Evolutionary conservation across 1,140 invertebrate species (phyloP).

Genomic region (Dendroctonus valens): DNA sequence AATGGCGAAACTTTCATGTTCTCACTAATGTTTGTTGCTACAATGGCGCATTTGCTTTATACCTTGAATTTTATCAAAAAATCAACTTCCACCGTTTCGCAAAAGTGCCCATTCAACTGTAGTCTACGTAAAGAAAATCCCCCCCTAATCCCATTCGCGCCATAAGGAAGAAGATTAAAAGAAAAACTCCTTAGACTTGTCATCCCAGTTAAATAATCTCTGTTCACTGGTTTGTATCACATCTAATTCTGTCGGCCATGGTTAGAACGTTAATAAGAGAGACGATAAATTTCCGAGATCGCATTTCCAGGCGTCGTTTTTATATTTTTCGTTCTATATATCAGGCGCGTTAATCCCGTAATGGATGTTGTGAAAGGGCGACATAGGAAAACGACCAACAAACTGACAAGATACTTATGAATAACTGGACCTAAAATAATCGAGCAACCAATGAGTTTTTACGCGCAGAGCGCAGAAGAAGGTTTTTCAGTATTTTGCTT

Average conservation of each 20-base stretch:
- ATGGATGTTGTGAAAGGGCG: slow-evolving; percentile 11
- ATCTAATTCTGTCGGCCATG: slow-evolving; percentile 23
- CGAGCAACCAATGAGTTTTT: too few relatives aligned
- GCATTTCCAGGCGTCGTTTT: slow-evolving; percentile 17
- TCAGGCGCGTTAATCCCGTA: slow-evolving; percentile 11
- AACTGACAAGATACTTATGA: too few relatives aligned
- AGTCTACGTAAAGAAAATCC: slow-evolving; percentile 9
- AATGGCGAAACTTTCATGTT: too few relatives aligned
- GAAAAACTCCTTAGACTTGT: slow-evolving; percentile 22
- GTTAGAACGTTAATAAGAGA: slow-evolving; percentile 14
- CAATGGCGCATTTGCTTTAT: too few relatives aligned
- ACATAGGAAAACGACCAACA: too few relatives aligned
- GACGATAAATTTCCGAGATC: slow-evolving; percentile 20
- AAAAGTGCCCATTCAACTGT: not conserved
- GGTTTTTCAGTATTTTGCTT: too few relatives aligned
- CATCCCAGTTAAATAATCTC: slow-evolving; percentile 21
- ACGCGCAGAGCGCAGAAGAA: too few relatives aligned
- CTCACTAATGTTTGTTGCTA: too few relatives aligned
- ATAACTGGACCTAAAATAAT: too few relatives aligned
- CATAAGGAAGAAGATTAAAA: slow-evolving; percentile 17
- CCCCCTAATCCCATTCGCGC: not conserved
- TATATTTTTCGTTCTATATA: slow-evolving; percentile 15
- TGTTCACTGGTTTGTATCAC: slow-evolving; percentile 19
- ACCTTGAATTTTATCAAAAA: too few relatives aligned
- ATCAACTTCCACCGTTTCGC: too few relatives aligned